Percentiles rank a stretch among this genome's conserved stretches.
Conservation (phyloP, 2,113 vertebrate genomes). For the Chaetorhynchus papuensis region DNA sequence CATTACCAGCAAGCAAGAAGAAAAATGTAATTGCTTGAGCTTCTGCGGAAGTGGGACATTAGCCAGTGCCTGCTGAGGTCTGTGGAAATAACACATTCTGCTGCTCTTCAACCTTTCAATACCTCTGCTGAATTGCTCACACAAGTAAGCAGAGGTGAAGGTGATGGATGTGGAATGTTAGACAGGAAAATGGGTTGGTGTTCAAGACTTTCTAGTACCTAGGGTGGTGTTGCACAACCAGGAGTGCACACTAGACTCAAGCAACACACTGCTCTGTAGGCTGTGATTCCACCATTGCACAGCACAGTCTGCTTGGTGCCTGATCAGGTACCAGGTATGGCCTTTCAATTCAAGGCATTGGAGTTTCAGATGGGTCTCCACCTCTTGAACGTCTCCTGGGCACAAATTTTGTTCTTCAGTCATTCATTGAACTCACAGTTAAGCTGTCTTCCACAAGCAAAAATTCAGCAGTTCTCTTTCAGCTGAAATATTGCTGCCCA, state of each 20-base stretch:
- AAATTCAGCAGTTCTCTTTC: not conserved
- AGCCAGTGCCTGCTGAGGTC: not conserved
- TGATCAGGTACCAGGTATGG: not conserved
- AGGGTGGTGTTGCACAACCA: not conserved
- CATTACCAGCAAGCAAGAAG: not conserved
- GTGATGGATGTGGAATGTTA: not conserved
- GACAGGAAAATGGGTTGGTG: not conserved
- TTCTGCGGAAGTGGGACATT: not conserved
- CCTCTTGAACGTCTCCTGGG: not conserved
- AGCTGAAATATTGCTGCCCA: not conserved
- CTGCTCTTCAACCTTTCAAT: not conserved
- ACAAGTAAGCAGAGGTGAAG: not conserved
- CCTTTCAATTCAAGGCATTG: not conserved
- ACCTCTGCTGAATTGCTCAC: not conserved
- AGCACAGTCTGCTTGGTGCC: not conserved
- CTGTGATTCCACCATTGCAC: fast-evolving
- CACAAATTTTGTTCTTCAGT: not conserved
- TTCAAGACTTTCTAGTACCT: not conserved
- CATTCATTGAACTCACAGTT: not conserved
- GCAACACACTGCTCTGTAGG: not conserved
- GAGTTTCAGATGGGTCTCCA: not conserved
- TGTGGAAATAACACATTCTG: not conserved
- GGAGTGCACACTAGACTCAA: fast-evolving
- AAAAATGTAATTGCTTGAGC: not conserved
- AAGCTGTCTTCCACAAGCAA: not conserved